Evolutionary conservation across 2,113 vertebrate species (phyloP).

Genomic region (Dissostichus mawsoni): DNA sequence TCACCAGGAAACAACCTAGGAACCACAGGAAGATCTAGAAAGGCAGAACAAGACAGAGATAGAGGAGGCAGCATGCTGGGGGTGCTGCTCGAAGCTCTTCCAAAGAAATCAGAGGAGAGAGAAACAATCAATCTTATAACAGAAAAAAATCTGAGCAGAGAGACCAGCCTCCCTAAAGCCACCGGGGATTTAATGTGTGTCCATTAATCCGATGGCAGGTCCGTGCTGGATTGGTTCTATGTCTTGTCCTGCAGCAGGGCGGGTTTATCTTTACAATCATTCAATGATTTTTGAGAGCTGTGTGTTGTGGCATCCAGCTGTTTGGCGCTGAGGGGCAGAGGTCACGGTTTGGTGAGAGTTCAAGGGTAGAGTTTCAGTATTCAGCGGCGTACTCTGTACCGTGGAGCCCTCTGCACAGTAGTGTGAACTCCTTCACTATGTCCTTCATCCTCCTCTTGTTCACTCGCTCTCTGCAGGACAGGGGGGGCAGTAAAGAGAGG

Average conservation of each 20-base stretch:
- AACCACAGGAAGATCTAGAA: constrained; percentile 81
- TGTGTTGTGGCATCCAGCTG: constrained; percentile 63
- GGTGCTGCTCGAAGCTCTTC: constrained; percentile 65
- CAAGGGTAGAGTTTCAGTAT: constrained; percentile 87
- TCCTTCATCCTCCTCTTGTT: constrained; percentile 98
- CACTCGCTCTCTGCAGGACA: constrained; percentile 91
- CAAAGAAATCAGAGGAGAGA: constrained; percentile 33
- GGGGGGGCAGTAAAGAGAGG: constrained; percentile 10
- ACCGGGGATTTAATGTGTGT: constrained; percentile 43
- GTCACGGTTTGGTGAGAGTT: constrained; percentile 60
- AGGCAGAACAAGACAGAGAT: constrained; percentile 66
- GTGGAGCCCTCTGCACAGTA: constrained; percentile 96
- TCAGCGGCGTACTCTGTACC: constrained; percentile 98
- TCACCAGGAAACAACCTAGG: constrained; percentile 81
- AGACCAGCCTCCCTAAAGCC: constrained; percentile 52
- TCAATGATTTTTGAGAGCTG: constrained; percentile 55
- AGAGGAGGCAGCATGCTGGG: constrained; percentile 72
- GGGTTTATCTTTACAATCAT: constrained; percentile 72
- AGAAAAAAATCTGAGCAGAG: constrained; percentile 34
- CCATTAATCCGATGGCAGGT: constrained; percentile 61
- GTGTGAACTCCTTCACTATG: constrained; percentile 98
- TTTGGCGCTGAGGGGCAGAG: constrained; percentile 66
- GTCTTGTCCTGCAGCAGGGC: constrained; percentile 55
- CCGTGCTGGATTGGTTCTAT: constrained; percentile 54
- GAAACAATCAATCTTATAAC: constrained; percentile 30